These are phyloP conservation scores for Umimayanthus chanpuru DNA, from an alignment of 92 coral and sea anemone genomes.

Conservation along the genomic window DNA sequence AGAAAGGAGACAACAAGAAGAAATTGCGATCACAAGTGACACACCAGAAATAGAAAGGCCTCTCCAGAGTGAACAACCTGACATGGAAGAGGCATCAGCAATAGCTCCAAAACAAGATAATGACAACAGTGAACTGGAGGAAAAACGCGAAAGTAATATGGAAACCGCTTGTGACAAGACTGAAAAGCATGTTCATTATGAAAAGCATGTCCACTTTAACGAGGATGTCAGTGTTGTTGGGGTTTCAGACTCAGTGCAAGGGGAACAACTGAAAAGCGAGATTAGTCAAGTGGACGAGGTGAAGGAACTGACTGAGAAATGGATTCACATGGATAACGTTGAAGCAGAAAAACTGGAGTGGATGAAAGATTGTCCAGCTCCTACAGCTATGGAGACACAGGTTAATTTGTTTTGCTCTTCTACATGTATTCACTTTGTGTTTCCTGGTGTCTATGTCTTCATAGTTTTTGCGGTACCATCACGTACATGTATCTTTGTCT, in stretches of 20 bases:
- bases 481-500: background rate
- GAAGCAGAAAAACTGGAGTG: constrained; percentile 92
- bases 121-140: background rate
- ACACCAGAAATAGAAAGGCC: background rate
- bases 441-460: background rate
- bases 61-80: constrained; percentile 39
- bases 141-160: background rate
- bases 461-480: background rate
- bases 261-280: background rate
- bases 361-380: constrained; percentile 90
- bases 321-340: constrained; percentile 92
- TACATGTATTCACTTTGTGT: background rate
- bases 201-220: constrained; percentile 56
- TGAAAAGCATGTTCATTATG: constrained; percentile 51
- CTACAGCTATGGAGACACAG: constrained; percentile 78
- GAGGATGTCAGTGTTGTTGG: constrained; percentile 25
- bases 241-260: background rate
- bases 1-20: background rate
- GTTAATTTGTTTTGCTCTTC: constrained; percentile 43
- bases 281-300: constrained; percentile 31
- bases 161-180: background rate
- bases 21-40: constrained; percentile 20
- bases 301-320: constrained; percentile 61
- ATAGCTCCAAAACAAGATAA: background rate
- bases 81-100: background rate